Conservation (phyloP, 2,113 vertebrate species). For the Scolopax mira region DNA sequence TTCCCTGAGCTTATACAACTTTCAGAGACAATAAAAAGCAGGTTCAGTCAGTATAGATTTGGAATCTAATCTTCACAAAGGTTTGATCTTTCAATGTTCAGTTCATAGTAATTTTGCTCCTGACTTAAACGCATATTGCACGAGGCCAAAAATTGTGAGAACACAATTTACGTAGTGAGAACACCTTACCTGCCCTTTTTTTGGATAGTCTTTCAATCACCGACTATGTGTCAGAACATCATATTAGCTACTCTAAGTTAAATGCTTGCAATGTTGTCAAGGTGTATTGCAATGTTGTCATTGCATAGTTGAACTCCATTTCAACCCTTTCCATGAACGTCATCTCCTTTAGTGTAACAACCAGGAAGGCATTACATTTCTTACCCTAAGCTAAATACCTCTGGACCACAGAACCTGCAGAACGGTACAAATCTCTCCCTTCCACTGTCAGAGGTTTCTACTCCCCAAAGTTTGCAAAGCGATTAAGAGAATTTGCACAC, state of each 20-base stretch:
- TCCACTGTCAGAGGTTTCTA: background rate
- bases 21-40: conserved; percentile 33
- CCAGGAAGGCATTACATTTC: background rate
- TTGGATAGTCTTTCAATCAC: background rate
- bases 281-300: background rate
- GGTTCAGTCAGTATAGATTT: background rate
- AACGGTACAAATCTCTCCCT: background rate
- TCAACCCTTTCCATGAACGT: background rate
- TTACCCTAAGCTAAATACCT: background rate
- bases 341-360: background rate
- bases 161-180: background rate
- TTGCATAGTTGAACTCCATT: background rate
- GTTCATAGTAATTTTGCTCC: conserved; percentile 12
- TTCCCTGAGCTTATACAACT: conserved; percentile 30
- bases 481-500: background rate
- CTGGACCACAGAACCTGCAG: background rate
- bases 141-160: background rate
- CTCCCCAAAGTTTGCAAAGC: background rate
- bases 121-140: background rate
- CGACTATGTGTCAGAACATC: background rate
- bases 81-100: conserved; percentile 9
- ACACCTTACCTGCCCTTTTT: background rate
- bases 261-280: background rate
- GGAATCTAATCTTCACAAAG: conserved; percentile 16
- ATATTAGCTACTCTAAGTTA: background rate